These are phyloP conservation scores for Campylorhamphus procurvoides DNA, from an alignment of 2,113 vertebrate species.

Conservation along the genomic window DNA sequence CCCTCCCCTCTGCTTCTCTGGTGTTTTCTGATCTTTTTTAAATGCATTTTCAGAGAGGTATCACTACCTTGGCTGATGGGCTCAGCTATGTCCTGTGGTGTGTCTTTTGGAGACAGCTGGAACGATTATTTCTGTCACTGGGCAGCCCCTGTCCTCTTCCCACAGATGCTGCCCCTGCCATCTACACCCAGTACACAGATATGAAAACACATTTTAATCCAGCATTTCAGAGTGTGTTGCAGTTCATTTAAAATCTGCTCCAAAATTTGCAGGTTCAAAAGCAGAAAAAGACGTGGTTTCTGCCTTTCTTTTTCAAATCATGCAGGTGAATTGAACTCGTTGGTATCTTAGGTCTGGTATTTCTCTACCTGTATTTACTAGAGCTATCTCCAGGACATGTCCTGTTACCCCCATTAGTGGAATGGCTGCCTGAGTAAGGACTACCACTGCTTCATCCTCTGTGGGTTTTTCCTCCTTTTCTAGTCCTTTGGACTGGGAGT, in stretches of 20 bases:
- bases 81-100: neutral
- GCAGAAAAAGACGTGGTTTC: neutral
- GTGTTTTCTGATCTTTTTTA: neutral
- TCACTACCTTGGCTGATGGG: neutral
- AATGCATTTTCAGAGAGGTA: neutral
- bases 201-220: neutral
- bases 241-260: neutral
- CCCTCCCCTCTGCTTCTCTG: neutral
- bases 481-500: neutral
- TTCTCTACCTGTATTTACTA: neutral
- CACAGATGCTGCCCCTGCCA: neutral
- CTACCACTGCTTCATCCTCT: neutral
- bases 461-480: neutral
- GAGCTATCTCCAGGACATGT: neutral
- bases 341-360: neutral
- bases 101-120: neutral
- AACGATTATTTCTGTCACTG: neutral
- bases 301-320: neutral
- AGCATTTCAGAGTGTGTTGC: neutral
- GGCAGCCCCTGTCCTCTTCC: neutral
- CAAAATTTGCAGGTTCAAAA: neutral
- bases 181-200: neutral
- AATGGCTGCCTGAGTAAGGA: neutral
- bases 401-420: fast-evolving
- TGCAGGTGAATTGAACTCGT: neutral